Percentiles rank a stretch among this genome's conserved stretches.
phyloP scores from a whole-genome alignment of 2,888 invertebrate species.

The Drosophila monieri region DNA sequence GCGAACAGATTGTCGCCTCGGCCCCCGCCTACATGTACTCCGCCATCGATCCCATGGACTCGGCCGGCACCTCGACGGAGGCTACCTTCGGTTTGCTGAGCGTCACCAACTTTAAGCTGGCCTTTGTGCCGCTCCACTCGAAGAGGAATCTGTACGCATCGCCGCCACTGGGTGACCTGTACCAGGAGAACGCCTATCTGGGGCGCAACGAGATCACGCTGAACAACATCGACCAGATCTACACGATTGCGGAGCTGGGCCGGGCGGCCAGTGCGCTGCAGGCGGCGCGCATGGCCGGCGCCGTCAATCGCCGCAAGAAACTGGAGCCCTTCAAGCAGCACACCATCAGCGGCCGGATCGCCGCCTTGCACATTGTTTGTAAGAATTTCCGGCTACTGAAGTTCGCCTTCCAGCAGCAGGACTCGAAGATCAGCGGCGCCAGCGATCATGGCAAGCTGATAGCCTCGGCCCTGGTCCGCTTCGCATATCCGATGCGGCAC shows the following conservation, averaged over 20 bases:
- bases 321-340: slow-evolving; percentile 81
- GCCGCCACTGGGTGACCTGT: slow-evolving; percentile 58
- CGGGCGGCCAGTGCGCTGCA: slow-evolving; percentile 74
- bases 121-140: slow-evolving; percentile 88
- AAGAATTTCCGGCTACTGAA: slow-evolving; percentile 94
- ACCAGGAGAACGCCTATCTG: slow-evolving; percentile 82
- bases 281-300: slow-evolving; percentile 69
- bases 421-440: slow-evolving; percentile 82
- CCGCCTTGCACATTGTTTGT: slow-evolving; percentile 83
- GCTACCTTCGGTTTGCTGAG: slow-evolving; percentile 93
- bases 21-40: slow-evolving; percentile 94
- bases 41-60: slow-evolving; percentile 85
- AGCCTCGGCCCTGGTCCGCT: slow-evolving; percentile 92
- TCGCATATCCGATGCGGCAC: slow-evolving; percentile 94
- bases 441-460: slow-evolving; percentile 92
- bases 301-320: slow-evolving; percentile 76
- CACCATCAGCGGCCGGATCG: slow-evolving; percentile 81
- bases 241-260: slow-evolving; percentile 80
- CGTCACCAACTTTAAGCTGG: slow-evolving; percentile 96
- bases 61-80: slow-evolving; percentile 83
- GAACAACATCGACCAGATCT: slow-evolving; percentile 83
- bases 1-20: slow-evolving; percentile 91
- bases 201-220: slow-evolving; percentile 83
- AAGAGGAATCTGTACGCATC: slow-evolving; percentile 22
- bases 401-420: slow-evolving; percentile 92